Evolutionary conservation across 2,797 vertebrate species (phyloP).

Genomic region (Halcyon badia): DNA sequence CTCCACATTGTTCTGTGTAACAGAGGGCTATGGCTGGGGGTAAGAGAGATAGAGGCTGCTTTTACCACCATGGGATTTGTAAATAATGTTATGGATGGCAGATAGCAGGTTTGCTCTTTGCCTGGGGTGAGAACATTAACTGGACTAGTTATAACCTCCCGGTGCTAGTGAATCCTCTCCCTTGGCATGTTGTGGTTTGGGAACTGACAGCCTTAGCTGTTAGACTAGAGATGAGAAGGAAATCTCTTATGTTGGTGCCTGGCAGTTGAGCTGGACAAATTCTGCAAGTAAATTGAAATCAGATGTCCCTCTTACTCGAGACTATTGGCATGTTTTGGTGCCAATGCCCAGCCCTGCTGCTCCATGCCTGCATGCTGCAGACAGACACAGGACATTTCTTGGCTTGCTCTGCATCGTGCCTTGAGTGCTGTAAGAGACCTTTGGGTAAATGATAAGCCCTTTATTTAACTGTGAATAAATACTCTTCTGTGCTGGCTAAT

Average conservation of each 20-base stretch:
- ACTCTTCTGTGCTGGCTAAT: not conserved
- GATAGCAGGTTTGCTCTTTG: not conserved
- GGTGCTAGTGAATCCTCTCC: not conserved
- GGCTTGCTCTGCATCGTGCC: rapidly evolving
- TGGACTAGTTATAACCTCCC: not conserved
- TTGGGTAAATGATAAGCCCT: not conserved
- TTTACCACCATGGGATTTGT: not conserved
- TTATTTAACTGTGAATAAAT: not conserved
- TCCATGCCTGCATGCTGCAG: not conserved
- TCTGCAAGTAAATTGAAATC: not conserved
- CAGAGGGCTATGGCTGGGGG: not conserved
- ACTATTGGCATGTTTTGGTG: not conserved
- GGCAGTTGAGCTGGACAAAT: not conserved
- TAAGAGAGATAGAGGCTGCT: not conserved
- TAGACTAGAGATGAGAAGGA: not conserved
- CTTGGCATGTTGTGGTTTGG: not conserved
- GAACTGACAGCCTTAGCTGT: not conserved
- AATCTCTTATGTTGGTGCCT: rapidly evolving
- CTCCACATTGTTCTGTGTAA: rapidly evolving
- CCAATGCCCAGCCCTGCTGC: not conserved
- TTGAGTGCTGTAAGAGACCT: not conserved
- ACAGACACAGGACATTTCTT: not conserved
- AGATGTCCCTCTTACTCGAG: not conserved
- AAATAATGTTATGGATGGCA: not conserved
- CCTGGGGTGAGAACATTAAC: not conserved